Conservation (phyloP, 2,888 invertebrate species). For the Epirrhoe tristata region DNA sequence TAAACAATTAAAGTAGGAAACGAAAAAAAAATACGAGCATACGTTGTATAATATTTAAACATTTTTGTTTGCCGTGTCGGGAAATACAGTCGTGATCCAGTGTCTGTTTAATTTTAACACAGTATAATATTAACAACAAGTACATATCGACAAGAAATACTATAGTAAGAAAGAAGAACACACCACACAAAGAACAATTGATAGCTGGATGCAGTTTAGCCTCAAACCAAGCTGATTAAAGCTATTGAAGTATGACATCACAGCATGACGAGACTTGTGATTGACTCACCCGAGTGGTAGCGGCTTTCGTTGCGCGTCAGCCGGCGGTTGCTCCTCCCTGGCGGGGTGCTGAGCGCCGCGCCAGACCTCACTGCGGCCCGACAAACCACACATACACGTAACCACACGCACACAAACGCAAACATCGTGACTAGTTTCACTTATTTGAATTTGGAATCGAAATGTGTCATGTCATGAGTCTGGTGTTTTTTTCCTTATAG, state of each 20-base stretch:
- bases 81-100: not conserved
- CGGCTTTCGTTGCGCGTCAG: slow-evolving; percentile 97
- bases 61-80: too few species aligned
- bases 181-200: slow-evolving; percentile 20
- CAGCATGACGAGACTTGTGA: slow-evolving; percentile 34
- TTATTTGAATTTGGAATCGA: not conserved
- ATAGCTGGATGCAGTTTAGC: slow-evolving; percentile 31
- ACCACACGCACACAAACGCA: slow-evolving; percentile 60
- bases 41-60: too few species aligned
- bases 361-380: slow-evolving; percentile 84
- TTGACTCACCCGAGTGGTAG: slow-evolving; percentile 96
- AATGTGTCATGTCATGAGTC: not conserved
- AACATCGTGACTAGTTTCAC: slow-evolving; percentile 30
- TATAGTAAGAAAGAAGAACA: slow-evolving; percentile 14
- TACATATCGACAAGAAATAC: not conserved
- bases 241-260: slow-evolving; percentile 46
- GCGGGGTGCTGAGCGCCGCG: slow-evolving; percentile 81
- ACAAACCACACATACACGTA: slow-evolving; percentile 79
- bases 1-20: too few species aligned
- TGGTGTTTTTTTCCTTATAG: not conserved
- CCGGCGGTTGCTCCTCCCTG: slow-evolving; percentile 93
- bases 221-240: slow-evolving; percentile 39
- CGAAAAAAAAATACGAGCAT: too few species aligned
- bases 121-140: not conserved
- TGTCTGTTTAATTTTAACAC: not conserved